phyloP scores from a whole-genome alignment of 2,113 vertebrate species.

The Mastomys natalensis region DNA sequence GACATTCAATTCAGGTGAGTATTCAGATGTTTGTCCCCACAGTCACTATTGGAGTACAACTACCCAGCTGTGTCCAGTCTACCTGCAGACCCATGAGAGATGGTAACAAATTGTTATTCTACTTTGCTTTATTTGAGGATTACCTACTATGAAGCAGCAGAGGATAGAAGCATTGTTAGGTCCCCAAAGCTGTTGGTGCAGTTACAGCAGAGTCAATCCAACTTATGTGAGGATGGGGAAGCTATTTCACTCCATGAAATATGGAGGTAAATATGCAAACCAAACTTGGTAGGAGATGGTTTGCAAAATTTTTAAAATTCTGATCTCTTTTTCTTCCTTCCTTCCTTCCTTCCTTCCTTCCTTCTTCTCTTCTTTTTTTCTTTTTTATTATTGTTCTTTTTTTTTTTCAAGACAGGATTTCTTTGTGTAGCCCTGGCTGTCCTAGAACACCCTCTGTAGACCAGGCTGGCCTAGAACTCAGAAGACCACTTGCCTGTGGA shows the following conservation, averaged over 20 bases:
- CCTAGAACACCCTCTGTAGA: background rate
- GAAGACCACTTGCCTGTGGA: background rate
- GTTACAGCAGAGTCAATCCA: background rate
- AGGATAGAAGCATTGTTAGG: background rate
- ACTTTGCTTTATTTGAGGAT: background rate
- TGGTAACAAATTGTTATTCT: background rate
- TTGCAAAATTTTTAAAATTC: conserved; percentile 14
- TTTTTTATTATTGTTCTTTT: background rate
- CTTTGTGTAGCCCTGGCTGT: background rate
- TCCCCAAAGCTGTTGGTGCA: background rate
- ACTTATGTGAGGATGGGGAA: background rate
- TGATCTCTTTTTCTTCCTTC: background rate
- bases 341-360: too few species aligned
- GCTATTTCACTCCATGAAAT: background rate
- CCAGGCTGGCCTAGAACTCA: background rate
- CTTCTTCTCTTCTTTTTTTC: background rate
- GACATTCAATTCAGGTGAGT: background rate
- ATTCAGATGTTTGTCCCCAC: background rate
- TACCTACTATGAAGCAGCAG: background rate
- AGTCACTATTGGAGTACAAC: background rate
- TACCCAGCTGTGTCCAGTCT: background rate
- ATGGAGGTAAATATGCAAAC: conserved; percentile 25
- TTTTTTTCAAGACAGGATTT: background rate
- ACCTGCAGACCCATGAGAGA: background rate
- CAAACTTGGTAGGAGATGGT: background rate